phyloP scores from a whole-genome alignment of 2,888 invertebrate genomes.

The Endotricha flammealis region DNA sequence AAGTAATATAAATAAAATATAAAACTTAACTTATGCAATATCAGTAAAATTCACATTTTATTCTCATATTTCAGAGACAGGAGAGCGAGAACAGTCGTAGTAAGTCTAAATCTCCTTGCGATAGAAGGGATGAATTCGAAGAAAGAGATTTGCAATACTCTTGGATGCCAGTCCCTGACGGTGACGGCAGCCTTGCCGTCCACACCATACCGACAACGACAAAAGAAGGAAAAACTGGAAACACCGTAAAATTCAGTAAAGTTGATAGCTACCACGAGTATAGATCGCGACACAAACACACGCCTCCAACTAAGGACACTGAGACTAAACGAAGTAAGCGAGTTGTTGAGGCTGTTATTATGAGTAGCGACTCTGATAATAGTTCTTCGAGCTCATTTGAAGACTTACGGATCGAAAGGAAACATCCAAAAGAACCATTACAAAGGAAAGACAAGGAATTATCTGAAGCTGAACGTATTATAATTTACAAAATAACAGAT shows the following conservation, averaged over 20 bases:
- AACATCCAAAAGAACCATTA: conserved; percentile 19
- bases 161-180: conserved; percentile 71
- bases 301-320: conserved; percentile 64
- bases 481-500: conserved; percentile 63
- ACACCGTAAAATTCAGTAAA: conserved; percentile 58
- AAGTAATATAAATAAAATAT: no score
- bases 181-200: conserved; percentile 52
- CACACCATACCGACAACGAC: conserved; percentile 55
- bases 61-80: neutral
- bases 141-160: conserved; percentile 55
- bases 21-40: no score
- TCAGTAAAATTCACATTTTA: no score
- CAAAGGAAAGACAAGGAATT: conserved; percentile 25
- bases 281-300: conserved; percentile 64
- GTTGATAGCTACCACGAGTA: conserved; percentile 68
- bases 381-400: conserved; percentile 47
- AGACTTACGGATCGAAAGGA: conserved; percentile 28
- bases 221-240: conserved; percentile 42
- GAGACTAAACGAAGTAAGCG: conserved; percentile 25
- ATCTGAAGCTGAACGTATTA: conserved; percentile 59
- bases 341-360: conserved; percentile 36
- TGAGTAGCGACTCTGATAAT: conserved; percentile 32
- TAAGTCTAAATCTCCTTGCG: conserved; percentile 36
- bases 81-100: conserved; percentile 11
- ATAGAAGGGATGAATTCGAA: conserved; percentile 28